Percentiles rank a stretch among this genome's conserved stretches.
phyloP scores from a whole-genome alignment of 1,140 invertebrate genomes.

The Danaus plexippus region DNA sequence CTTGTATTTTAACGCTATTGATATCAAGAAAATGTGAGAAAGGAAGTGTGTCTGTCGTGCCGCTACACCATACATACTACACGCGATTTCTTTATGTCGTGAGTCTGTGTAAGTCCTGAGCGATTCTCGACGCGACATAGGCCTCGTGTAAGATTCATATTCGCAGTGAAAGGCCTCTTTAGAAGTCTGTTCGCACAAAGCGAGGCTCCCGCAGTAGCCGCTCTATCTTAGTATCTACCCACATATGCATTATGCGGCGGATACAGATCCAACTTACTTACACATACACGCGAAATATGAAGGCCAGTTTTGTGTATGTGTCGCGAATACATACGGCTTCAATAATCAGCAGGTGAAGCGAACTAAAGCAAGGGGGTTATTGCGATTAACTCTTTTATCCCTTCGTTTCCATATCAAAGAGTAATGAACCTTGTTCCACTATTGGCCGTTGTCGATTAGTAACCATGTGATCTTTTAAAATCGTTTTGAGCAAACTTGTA shows the following conservation, averaged over 20 bases:
- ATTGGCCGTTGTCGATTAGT: slow-evolving; percentile 64
- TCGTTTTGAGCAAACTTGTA: slow-evolving; percentile 5
- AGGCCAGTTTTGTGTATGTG: slow-evolving; percentile 66
- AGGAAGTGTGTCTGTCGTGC: slow-evolving; percentile 66
- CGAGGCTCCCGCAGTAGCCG: slow-evolving; percentile 65
- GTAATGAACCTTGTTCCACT: slow-evolving; percentile 70
- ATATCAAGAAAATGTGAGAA: slow-evolving; percentile 70
- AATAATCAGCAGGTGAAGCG: slow-evolving; percentile 70
- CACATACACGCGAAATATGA: slow-evolving; percentile 63
- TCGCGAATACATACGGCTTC: slow-evolving; percentile 68
- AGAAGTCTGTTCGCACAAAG: slow-evolving; percentile 59
- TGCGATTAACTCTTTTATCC: slow-evolving; percentile 71
- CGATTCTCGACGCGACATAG: slow-evolving; percentile 51
- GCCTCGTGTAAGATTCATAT: slow-evolving; percentile 61
- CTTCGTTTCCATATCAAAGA: slow-evolving; percentile 72
- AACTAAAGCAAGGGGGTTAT: slow-evolving; percentile 67
- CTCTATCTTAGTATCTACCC: slow-evolving; percentile 62
- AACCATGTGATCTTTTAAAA: slow-evolving; percentile 61
- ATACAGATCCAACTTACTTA: slow-evolving; percentile 69
- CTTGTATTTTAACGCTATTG: slow-evolving; percentile 61
- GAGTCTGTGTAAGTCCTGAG: slow-evolving; percentile 37
- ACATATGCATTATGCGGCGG: slow-evolving; percentile 64
- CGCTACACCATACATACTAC: slow-evolving; percentile 55
- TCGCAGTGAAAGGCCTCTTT: slow-evolving; percentile 58
- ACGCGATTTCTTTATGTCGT: slow-evolving; percentile 52